These are phyloP conservation scores for Temnothorax curvispinosus DNA, from an alignment of 1,140 invertebrate species.

Conservation along the genomic window DNA sequence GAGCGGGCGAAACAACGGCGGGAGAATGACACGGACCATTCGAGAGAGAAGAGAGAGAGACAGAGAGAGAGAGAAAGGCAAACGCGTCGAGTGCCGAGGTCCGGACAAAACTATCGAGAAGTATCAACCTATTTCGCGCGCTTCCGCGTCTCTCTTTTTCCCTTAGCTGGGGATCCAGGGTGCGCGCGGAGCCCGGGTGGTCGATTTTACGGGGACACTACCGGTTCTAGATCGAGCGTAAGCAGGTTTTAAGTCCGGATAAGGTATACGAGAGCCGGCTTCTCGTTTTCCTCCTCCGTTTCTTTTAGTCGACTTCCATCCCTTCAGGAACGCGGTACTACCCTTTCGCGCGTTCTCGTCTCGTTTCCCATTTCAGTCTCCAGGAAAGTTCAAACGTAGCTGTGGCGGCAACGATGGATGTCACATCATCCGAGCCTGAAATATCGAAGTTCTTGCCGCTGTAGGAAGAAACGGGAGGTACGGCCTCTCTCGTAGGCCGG, in stretches of 20 bases:
- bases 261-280: background rate
- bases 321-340: background rate
- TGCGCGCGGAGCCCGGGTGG: background rate
- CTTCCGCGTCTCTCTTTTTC: background rate
- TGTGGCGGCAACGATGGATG: background rate
- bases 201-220: background rate
- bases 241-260: background rate
- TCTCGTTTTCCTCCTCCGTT: background rate
- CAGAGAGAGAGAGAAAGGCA: background rate
- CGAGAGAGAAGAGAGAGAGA: background rate
- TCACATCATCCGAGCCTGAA: background rate
- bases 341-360: background rate
- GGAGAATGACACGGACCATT: background rate
- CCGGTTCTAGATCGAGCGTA: background rate
- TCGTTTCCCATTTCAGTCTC: background rate
- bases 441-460: background rate
- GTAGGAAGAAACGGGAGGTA: background rate
- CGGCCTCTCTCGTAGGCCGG: background rate
- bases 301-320: background rate
- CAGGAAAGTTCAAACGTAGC: background rate
- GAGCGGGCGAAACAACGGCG: slow-evolving; percentile 27
- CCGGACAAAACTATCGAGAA: background rate
- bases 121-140: background rate
- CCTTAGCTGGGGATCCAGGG: background rate
- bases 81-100: background rate